Percentiles rank a stretch among this genome's conserved stretches.
Conservation (phyloP, 1,140 invertebrate species). For the Zelostemma sp. region DNA sequence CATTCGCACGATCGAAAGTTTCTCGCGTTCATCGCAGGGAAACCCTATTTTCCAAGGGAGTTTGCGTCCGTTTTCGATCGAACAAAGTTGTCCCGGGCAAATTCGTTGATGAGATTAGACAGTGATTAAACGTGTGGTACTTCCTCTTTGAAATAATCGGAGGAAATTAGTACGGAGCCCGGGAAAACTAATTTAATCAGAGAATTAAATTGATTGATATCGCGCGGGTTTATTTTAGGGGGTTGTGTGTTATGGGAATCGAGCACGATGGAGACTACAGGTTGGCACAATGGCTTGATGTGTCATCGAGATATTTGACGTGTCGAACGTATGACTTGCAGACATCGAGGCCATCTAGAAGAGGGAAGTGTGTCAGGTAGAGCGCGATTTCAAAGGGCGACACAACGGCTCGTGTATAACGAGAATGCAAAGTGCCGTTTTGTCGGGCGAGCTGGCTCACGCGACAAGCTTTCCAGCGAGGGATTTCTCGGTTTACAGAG, state of each 20-base stretch:
- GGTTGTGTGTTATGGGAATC: too few relatives aligned
- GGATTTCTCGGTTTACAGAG: conserved; percentile 1
- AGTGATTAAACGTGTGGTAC: conserved; percentile 22
- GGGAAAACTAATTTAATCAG: background rate
- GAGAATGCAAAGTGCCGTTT: background rate
- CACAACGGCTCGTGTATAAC: background rate
- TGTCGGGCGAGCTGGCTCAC: conserved; percentile 2
- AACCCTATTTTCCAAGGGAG: conserved; percentile 11
- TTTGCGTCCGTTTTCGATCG: conserved; percentile 19
- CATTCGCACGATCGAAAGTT: too few relatives aligned
- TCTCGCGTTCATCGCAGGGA: conserved; percentile 16
- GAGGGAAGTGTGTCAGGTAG: background rate
- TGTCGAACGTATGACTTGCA: background rate
- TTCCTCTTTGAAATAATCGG: conserved; percentile 4
- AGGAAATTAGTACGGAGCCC: background rate
- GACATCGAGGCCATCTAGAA: background rate
- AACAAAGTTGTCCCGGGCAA: conserved; percentile 13
- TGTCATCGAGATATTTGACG: too few relatives aligned
- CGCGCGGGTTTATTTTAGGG: too few relatives aligned
- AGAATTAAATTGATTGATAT: too few relatives aligned
- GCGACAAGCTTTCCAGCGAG: conserved; percentile 3
- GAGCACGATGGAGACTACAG: too few relatives aligned
- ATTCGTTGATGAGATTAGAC: conserved; percentile 23
- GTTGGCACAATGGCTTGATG: too few relatives aligned
- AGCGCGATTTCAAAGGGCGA: background rate